Evolutionary conservation across 2,888 invertebrate genomes (phyloP).

Genomic region (Nowickia ferox): DNA sequence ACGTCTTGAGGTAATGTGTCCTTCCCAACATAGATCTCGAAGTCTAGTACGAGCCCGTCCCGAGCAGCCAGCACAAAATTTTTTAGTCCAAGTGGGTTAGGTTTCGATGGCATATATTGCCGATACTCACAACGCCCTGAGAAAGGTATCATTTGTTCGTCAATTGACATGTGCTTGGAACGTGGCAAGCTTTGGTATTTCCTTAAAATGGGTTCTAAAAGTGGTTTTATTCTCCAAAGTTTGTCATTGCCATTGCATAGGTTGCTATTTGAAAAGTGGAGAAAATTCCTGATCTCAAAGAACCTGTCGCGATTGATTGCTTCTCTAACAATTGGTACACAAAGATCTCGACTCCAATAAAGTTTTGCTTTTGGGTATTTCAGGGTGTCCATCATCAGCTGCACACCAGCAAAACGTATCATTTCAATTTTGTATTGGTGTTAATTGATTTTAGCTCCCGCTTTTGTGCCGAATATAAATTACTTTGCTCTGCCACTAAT

Average conservation of each 20-base stretch:
- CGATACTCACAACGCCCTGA: slow-evolving; percentile 73
- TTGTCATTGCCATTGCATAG: neutral
- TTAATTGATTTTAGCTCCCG: slow-evolving; percentile 12
- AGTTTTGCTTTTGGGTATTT: slow-evolving; percentile 50
- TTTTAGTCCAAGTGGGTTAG: slow-evolving; percentile 73
- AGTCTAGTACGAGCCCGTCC: slow-evolving; percentile 75
- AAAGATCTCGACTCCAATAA: slow-evolving; percentile 32
- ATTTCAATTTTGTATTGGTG: slow-evolving; percentile 35
- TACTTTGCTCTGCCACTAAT: slow-evolving; percentile 9
- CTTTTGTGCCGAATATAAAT: slow-evolving; percentile 28
- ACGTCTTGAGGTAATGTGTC: slow-evolving; percentile 54
- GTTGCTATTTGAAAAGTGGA: slow-evolving; percentile 17
- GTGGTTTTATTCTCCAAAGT: slow-evolving; percentile 65
- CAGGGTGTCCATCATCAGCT: slow-evolving; percentile 39
- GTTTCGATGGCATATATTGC: slow-evolving; percentile 66
- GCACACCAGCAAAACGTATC: slow-evolving; percentile 31
- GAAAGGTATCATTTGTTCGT: slow-evolving; percentile 77
- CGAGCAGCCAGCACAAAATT: slow-evolving; percentile 76
- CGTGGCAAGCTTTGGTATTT: slow-evolving; percentile 69
- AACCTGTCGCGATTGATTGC: slow-evolving; percentile 26
- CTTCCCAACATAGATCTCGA: slow-evolving; percentile 69
- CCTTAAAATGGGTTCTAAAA: slow-evolving; percentile 65
- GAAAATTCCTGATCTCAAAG: slow-evolving; percentile 9
- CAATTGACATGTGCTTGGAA: slow-evolving; percentile 74
- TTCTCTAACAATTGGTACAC: slow-evolving; percentile 18